Evolutionary conservation across 2,113 vertebrate species (phyloP).

Genomic region (Cephalopterus ornatus): DNA sequence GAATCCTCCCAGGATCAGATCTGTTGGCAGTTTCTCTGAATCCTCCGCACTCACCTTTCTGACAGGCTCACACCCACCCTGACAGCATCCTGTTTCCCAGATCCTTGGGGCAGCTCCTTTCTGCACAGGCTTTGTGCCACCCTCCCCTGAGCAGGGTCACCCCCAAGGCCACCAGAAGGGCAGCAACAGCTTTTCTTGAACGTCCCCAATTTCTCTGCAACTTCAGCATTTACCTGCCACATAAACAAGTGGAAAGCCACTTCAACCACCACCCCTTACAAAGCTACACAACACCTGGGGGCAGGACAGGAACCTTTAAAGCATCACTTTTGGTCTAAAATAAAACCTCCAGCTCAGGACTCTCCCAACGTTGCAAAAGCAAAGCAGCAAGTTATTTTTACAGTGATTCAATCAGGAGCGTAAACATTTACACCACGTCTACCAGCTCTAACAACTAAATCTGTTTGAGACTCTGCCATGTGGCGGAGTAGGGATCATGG

Average conservation of each 20-base stretch:
- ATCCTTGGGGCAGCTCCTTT: not conserved
- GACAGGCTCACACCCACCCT: not conserved
- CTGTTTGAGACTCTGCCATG: slow-evolving; percentile 8
- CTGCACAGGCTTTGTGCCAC: not conserved
- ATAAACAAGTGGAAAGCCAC: not conserved
- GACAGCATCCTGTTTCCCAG: rapidly evolving
- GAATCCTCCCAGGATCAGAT: not conserved
- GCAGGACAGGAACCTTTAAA: not conserved
- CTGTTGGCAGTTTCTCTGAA: not conserved
- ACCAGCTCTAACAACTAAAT: slow-evolving; percentile 24
- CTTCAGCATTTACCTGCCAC: not conserved
- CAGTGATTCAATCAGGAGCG: not conserved
- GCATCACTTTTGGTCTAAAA: not conserved
- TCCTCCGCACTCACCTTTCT: not conserved
- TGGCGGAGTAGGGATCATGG: not conserved
- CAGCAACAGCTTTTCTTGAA: not conserved
- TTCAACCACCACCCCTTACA: rapidly evolving
- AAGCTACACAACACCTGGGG: not conserved
- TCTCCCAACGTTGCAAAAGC: not conserved
- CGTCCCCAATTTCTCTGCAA: not conserved
- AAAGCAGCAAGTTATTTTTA: slow-evolving; percentile 30
- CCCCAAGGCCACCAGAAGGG: not conserved
- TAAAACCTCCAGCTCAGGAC: not conserved
- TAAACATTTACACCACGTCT: slow-evolving; percentile 45
- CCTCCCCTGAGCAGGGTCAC: not conserved